Percentiles rank a stretch among this genome's conserved stretches.
Evolutionary conservation across 2,113 vertebrate species (phyloP).

Genomic region (Oreocharis arfaki): DNA sequence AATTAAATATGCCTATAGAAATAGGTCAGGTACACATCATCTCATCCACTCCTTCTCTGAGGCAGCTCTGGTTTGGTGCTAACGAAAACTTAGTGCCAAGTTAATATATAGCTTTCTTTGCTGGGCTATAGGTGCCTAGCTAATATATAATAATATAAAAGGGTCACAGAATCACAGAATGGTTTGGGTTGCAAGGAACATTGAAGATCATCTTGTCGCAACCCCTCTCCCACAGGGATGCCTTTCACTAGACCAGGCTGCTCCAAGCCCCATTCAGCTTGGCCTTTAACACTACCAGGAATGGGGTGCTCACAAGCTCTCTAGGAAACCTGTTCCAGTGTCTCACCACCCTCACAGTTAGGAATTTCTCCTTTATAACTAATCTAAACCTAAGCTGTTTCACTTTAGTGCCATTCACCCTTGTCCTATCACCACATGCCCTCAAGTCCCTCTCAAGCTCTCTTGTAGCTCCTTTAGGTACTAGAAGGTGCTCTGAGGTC

Average conservation of each 20-base stretch:
- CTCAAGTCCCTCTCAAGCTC: background rate
- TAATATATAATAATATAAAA: background rate
- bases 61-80: background rate
- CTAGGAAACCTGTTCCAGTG: background rate
- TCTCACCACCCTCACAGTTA: background rate
- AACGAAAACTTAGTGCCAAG: background rate
- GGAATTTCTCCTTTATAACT: background rate
- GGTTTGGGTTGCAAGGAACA: background rate
- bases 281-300: background rate
- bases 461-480: background rate
- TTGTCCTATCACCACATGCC: fast-evolving
- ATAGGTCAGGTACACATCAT: background rate
- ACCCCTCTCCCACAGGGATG: background rate
- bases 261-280: background rate
- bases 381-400: background rate
- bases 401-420: background rate
- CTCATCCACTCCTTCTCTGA: background rate
- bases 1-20: background rate
- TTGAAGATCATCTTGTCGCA: background rate
- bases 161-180: background rate
- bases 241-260: background rate
- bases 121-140: background rate
- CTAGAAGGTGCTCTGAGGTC: background rate
- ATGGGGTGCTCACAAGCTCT: background rate
- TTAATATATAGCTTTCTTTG: background rate